Evolutionary conservation across 37 sponge, comb jelly and placozoan genomes (phyloP).

Genomic region (Aplysina aerophoba): DNA sequence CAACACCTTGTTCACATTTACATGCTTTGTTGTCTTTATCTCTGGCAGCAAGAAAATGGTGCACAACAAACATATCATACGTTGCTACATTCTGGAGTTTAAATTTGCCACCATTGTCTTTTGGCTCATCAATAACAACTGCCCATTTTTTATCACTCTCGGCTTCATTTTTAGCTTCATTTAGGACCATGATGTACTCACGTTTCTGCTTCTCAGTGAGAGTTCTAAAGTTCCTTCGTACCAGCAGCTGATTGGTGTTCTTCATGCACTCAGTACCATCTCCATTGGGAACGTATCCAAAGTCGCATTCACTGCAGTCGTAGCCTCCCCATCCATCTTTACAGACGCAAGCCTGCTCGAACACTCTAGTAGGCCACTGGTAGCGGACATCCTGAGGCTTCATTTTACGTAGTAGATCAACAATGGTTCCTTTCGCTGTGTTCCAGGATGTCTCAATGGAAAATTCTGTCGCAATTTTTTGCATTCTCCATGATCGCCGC

Average conservation of each 20-base stretch:
- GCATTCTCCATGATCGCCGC: no score
- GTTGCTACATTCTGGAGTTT: conserved; percentile 23
- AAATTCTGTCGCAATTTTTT: no score
- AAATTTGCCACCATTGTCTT: not conserved
- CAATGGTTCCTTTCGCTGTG: no score
- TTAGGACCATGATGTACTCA: not conserved
- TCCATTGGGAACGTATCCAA: not conserved
- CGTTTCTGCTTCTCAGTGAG: not conserved
- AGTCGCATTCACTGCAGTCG: not conserved
- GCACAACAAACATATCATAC: conserved; percentile 25
- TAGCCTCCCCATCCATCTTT: not conserved
- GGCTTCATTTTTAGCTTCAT: not conserved
- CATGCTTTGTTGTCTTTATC: not conserved
- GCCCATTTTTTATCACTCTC: conserved; percentile 4
- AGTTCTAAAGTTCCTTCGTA: not conserved
- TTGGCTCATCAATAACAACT: conserved; percentile 8
- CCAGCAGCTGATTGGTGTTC: not conserved
- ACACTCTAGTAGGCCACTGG: conserved; percentile 3
- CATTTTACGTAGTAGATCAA: no score
- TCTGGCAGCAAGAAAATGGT: not conserved
- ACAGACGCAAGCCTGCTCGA: not conserved
- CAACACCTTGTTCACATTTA: no score
- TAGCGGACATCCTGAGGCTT: not conserved
- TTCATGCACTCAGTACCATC: no score
- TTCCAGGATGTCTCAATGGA: no score